Evolutionary conservation across 2,888 invertebrate genomes (phyloP).

Genomic region (Mechanitis messenoides): DNA sequence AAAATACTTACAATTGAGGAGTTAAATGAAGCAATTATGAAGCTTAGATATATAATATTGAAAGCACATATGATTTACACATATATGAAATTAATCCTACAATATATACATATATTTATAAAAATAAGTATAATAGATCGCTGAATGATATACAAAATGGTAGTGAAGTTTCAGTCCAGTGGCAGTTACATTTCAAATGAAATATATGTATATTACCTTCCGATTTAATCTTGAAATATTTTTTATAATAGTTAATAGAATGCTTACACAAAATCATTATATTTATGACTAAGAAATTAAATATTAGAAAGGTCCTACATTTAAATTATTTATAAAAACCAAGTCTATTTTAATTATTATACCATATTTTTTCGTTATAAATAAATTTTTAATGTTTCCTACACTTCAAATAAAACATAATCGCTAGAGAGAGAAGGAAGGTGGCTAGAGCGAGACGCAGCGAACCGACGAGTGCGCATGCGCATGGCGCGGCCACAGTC

Average conservation of each 20-base stretch:
- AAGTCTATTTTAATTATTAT: not conserved
- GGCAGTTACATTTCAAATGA: slow-evolving; percentile 19
- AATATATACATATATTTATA: not conserved
- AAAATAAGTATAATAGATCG: not conserved
- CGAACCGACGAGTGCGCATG: slow-evolving; percentile 57
- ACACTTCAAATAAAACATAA: slow-evolving; percentile 41
- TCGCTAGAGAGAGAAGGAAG: slow-evolving; percentile 55
- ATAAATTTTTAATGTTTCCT: slow-evolving; percentile 14
- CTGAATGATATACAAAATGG: not conserved
- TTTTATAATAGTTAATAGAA: too few relatives aligned
- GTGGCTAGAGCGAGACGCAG: slow-evolving; percentile 61
- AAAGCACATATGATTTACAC: not conserved
- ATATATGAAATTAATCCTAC: not conserved
- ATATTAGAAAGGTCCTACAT: too few relatives aligned
- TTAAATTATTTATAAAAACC: too few relatives aligned
- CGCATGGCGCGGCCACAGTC: slow-evolving; percentile 51
- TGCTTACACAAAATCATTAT: too few relatives aligned
- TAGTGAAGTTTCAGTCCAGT: slow-evolving; percentile 6
- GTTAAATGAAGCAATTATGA: not conserved
- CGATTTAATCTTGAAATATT: too few relatives aligned
- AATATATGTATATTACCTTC: not conserved
- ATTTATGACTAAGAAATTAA: too few relatives aligned
- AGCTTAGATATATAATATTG: not conserved
- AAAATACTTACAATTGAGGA: slow-evolving; percentile 4
- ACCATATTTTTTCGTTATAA: not conserved